phyloP scores from a whole-genome alignment of 1,140 invertebrate genomes.

The Antheraea mylitta region DNA sequence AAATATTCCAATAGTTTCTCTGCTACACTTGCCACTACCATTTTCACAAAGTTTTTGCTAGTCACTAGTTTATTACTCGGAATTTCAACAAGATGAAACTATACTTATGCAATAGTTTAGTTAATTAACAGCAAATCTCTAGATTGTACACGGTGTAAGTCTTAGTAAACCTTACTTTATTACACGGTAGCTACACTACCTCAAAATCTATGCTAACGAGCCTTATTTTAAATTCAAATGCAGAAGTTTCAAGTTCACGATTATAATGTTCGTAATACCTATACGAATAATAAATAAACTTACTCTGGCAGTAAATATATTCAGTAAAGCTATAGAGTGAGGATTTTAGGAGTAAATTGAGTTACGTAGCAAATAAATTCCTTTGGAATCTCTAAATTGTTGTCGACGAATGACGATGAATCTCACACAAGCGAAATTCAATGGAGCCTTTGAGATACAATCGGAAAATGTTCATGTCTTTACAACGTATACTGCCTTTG shows the following conservation, averaged over 20 bases:
- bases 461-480: constrained; percentile 10
- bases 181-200: not conserved
- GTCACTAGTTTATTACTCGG: too few species aligned
- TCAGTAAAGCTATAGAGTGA: not conserved
- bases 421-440: constrained; percentile 13
- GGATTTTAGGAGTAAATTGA: not conserved
- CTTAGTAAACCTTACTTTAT: not conserved
- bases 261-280: not conserved
- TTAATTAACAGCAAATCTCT: too few species aligned
- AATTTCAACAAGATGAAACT: not conserved
- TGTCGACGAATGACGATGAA: constrained; percentile 16
- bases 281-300: not conserved
- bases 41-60: too few species aligned
- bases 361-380: constrained; percentile 18
- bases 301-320: not conserved
- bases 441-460: constrained; percentile 10
- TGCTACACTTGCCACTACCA: too few species aligned
- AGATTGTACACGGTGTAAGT: too few species aligned
- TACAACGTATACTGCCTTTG: not conserved
- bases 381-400: constrained; percentile 14
- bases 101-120: not conserved
- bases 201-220: not conserved
- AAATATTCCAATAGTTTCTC: too few species aligned
- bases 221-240: constrained; percentile 1
- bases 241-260: not conserved